Base-by-base conservation (phyloP, 2,888 invertebrate genomes). In the Amphimallon solstitiale region DNA sequence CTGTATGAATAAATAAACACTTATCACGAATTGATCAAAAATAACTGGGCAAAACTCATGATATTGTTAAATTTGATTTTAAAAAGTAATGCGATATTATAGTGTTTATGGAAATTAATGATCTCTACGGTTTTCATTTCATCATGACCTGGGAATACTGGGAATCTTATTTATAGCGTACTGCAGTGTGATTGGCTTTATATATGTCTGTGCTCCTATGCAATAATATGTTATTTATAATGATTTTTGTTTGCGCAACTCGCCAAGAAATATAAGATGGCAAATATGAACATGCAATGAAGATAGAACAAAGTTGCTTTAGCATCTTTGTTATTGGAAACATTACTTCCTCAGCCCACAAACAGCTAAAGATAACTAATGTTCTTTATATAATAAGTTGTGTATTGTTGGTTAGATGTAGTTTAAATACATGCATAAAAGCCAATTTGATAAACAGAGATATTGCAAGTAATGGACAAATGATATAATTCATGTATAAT, bases 211-310 rank as follows among this genome's bases (percentile, higher is more conserved):
- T 48, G n/a, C 21, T n/a, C 19, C 21, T 48, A 21, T 48, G 21
- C 46, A 48, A 23, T 7, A 23, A 48, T 48, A 48, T 48, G 23
- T 48, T 48, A 48, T 48, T 48, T 48, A 48, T 48, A 48, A 48
- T 48, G 23, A 23, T 21, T 48, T 48, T 48, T 48, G 48, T 48
- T 48, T 48, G 23, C 12, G 48, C 5, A 48, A 12, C 12, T n/a
- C 48, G n/a, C 12, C 48, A 23, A 23, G 21, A 14, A 48, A 21
- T 12, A 23, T 48, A 23, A 48, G 23, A 48, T 5, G n/a, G 48
- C n/a, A n/a, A n/a, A n/a, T n/a, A n/a, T n/a, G n/a, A n/a, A n/a
- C n/a, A n/a, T n/a, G n/a, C n/a, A n/a, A n/a, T n/a, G n/a, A n/a
- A n/a, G n/a, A n/a, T n/a, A n/a, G n/a, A n/a, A n/a, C n/a, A n/a